Evolutionary conservation across 1,140 invertebrate genomes (phyloP), one percentile per base, ranked within the genome.

Genomic region (Chymomyza costata): DNA sequence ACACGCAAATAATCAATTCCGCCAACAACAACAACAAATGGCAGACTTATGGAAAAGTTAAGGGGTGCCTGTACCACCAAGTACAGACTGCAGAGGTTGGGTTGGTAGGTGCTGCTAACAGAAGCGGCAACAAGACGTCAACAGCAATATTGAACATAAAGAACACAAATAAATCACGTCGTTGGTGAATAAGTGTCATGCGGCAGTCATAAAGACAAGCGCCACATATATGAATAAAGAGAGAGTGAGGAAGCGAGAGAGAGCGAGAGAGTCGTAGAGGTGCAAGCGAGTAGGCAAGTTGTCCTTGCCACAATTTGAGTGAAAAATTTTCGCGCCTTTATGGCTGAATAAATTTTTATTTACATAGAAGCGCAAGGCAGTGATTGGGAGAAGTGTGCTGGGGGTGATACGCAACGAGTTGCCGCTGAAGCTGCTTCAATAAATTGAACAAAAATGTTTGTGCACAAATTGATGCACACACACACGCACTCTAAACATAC

Each of bases 131-230:
- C 32, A 59, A 52, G 50, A 49, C 61, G 54, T 55, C 61, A 58
- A 54, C 62, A 57, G 47, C 57, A 61, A 70, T 65, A 71, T 62
- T 71, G 67, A 65, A 63, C 59, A 73, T 73, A 73, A 73, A 71
- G 59, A 71, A 66, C 52, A 71, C 57, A 71, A 71, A 71, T 71
- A 71, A 73, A 73, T 66, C 68, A 67, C 63, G 63, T 66, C 58
- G 59, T 69, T 56, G 40, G 17, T 55, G 49, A 48, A 58, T 65
- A 63, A 69, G 48, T 63, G 53, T 53, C 45, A 62, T 51, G 64
- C 57, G 31, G 57, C 51, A 67, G 48, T 68, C 58, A 67, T 68
- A 68, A 68, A 68, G 58, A 58, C 65, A 68, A 66, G 57, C 51
- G 14, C 32, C 30, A 41, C 2, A 14, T 6, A 14, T 14, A 38